Evolutionary conservation across 2,113 vertebrate genomes (phyloP), one percentile per base, ranked within the genome.

Genomic region (Camarhynchus parvulus): DNA sequence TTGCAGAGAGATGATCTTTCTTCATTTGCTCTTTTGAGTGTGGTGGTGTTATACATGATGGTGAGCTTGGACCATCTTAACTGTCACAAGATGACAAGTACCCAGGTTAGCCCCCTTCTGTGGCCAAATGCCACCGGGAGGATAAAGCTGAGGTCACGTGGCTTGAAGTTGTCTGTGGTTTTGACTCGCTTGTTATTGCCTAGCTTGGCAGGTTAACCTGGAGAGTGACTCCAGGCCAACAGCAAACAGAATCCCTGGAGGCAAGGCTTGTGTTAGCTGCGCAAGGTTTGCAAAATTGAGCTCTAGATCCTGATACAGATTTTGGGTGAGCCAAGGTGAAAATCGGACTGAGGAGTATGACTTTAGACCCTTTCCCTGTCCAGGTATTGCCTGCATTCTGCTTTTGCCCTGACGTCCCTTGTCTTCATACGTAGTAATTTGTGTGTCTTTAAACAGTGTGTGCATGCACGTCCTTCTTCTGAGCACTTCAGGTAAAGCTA

Each of bases 401-500:
- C 33, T 78, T 93, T 81, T 83, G 41, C 44, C 78, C 85, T 80
- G 49, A 83, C 58, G 67, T 67, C 14, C 35, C 42, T 73, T 82
- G 41, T 76, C 47, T 63, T 66, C 37, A 7, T 81, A 64, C 15
- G 18, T 0, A 37, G 49, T 63, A 80, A 41, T 73, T 30, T 80
- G 61, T 59, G 50, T 93, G 62, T 66, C 58, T 70, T 87, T 85
- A 82, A 87, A 59, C 19, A 70, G 21, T 5, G 6, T 31, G 42
- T 55, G 74, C 41, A 25, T 23, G 17, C 58, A 55, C 39, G 30
- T 82, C 61, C 49, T 74, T 83, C 75, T 70, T 72, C 70, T 59
- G 75, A 74, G 92, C 66, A 83, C 37, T 83, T 85, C 46, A 55
- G 66, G 76, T 83, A 92, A 90, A 92, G 73, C 53, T 74, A 83